Conservation (phyloP, 2,888 invertebrate genomes). For the Ligdia adustata region DNA sequence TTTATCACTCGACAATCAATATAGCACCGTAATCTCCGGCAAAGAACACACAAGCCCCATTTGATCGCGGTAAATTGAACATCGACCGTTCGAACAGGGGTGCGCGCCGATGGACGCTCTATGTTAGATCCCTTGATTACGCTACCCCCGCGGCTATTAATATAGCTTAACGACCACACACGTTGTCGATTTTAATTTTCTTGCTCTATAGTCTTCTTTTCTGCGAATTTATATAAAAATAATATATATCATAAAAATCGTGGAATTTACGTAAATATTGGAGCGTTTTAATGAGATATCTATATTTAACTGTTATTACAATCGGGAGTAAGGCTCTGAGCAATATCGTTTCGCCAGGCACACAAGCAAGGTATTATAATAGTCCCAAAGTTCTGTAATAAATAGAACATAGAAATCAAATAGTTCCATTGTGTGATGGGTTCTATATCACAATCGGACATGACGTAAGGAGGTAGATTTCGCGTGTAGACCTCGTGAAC, state of each 20-base stretch:
- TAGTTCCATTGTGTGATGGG: conserved; percentile 38
- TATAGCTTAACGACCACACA: conserved; percentile 14
- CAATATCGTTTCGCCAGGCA: conserved; percentile 56
- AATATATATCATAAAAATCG: too few species aligned
- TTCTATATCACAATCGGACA: conserved; percentile 44
- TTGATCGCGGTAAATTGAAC: conserved; percentile 19
- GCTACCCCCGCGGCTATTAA: conserved; percentile 18
- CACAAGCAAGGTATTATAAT: conserved; percentile 33
- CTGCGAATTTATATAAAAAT: too few species aligned
- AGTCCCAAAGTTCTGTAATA: conserved; percentile 42
- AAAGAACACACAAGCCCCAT: conserved; percentile 18
- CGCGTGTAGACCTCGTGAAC: conserved; percentile 45
- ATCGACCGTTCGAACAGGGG: conserved; percentile 7
- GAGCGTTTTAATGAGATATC: not conserved
- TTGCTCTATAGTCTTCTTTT: not conserved
- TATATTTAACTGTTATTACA: conserved; percentile 5
- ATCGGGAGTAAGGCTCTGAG: conserved; percentile 41
- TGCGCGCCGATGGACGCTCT: conserved; percentile 12
- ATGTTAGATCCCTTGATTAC: conserved; percentile 24
- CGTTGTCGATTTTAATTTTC: conserved; percentile 8
- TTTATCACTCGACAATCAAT: conserved; percentile 11
- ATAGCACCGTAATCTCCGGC: not conserved
- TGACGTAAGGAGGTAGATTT: conserved; percentile 47
- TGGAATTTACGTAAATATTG: too few species aligned
- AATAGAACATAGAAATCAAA: conserved; percentile 45